These are phyloP conservation scores for Microchirus variegatus DNA, from an alignment of 2,797 vertebrate genomes.

Conservation along the genomic window DNA sequence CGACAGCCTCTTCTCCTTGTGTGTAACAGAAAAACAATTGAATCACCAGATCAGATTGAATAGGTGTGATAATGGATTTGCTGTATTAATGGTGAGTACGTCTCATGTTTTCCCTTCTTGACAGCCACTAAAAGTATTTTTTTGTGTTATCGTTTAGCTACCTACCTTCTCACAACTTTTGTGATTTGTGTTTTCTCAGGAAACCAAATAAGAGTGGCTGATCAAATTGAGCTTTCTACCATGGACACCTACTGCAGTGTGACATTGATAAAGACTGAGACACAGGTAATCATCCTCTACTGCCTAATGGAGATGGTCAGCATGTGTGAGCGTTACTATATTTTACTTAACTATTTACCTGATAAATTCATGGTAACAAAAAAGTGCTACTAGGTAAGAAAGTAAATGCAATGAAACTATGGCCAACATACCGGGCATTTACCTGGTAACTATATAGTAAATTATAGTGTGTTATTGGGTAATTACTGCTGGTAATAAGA, in stretches of 20 bases:
- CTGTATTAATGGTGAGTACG: conserved; percentile 8
- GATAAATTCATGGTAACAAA: no score
- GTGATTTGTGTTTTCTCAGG: not conserved
- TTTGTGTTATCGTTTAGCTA: not conserved
- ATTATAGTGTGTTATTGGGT: no score
- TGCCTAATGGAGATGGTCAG: conserved; percentile 35
- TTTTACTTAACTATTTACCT: no score
- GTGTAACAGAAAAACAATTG: not conserved
- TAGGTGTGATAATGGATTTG: not conserved
- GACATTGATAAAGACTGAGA: conserved; percentile 22
- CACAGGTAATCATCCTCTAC: conserved; percentile 38
- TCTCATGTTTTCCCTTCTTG: not conserved
- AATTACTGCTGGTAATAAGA: no score
- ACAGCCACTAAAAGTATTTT: not conserved
- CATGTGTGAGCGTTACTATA: no score
- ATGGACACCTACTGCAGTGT: conserved; percentile 41
- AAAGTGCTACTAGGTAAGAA: no score
- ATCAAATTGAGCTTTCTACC: not conserved
- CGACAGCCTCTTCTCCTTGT: conserved; percentile 10
- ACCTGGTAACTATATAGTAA: no score
- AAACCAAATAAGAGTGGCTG: not conserved
- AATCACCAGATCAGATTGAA: not conserved
- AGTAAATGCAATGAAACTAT: no score
- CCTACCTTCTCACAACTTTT: not conserved
- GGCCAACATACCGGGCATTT: no score